Evolutionary conservation across 2,888 invertebrate species (phyloP).

Genomic region (Acleris cristana): DNA sequence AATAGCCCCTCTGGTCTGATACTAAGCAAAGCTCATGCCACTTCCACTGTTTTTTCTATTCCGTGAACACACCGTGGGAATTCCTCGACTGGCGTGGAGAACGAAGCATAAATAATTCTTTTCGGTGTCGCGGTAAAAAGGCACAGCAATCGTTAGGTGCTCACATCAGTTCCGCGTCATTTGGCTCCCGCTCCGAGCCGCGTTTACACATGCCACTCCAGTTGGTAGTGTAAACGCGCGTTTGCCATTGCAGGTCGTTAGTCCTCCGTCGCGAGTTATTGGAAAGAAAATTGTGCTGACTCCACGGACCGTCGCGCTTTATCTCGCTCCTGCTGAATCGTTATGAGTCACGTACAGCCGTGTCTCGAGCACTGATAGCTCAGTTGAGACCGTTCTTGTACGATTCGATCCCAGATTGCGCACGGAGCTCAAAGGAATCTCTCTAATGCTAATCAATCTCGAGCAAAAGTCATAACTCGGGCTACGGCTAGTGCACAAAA

Average conservation of each 20-base stretch:
- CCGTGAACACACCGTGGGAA: slow-evolving; percentile 11
- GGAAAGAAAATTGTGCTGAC: slow-evolving; percentile 40
- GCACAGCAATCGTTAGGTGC: slow-evolving; percentile 35
- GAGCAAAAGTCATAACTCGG: not conserved
- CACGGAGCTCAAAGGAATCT: slow-evolving; percentile 4
- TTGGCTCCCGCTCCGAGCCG: slow-evolving; percentile 24
- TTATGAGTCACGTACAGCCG: slow-evolving; percentile 37
- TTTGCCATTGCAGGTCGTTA: slow-evolving; percentile 35
- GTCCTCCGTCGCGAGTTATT: slow-evolving; percentile 35
- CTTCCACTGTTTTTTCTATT: no score
- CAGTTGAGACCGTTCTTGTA: slow-evolving; percentile 16
- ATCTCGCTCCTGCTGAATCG: slow-evolving; percentile 32
- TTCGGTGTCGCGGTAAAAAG: slow-evolving; percentile 35
- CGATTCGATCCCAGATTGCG: slow-evolving; percentile 27
- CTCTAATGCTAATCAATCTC: slow-evolving; percentile 15
- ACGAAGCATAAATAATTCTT: slow-evolving; percentile 36
- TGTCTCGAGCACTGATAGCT: slow-evolving; percentile 21
- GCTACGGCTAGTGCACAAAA: no score
- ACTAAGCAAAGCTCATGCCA: no score
- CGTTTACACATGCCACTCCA: slow-evolving; percentile 37
- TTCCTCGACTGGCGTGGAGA: slow-evolving; percentile 13
- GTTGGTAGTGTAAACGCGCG: slow-evolving; percentile 36
- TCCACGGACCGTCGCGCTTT: slow-evolving; percentile 29
- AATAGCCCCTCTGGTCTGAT: no score
- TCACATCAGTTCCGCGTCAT: slow-evolving; percentile 37